These are phyloP conservation scores for Lutjanus campechanus DNA, from an alignment of 2,797 vertebrate genomes.

Conservation along the genomic window DNA sequence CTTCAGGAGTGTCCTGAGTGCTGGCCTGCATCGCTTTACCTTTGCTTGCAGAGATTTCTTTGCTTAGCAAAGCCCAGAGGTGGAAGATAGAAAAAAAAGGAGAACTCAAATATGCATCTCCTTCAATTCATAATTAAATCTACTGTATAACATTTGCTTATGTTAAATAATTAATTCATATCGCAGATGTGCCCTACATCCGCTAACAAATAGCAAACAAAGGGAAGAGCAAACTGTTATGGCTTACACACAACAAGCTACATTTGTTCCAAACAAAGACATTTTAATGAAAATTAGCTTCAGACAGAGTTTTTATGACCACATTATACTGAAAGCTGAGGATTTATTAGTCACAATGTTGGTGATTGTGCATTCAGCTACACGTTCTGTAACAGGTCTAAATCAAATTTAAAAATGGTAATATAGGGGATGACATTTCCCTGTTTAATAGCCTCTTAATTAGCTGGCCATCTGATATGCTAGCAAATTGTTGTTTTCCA, in stretches of 20 bases:
- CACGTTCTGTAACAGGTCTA: neutral
- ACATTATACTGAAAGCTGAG: neutral
- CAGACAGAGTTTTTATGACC: neutral
- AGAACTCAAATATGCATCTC: slow-evolving; percentile 33
- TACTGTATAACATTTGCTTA: slow-evolving; percentile 47
- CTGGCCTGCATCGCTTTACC: neutral
- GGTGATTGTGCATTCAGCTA: neutral
- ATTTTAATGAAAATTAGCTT: neutral
- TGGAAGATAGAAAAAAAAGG: neutral
- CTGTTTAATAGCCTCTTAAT: slow-evolving; percentile 7
- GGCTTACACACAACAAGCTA: neutral
- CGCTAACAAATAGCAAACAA: slow-evolving; percentile 16
- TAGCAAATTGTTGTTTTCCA: neutral
- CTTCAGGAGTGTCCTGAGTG: neutral
- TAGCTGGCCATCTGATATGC: neutral
- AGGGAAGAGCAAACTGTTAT: neutral
- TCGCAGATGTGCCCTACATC: slow-evolving; percentile 14
- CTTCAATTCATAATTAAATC: slow-evolving; percentile 48
- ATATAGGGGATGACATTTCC: neutral
- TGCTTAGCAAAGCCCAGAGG: slow-evolving; percentile 4
- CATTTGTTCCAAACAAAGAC: slow-evolving; percentile 16
- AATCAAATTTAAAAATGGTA: neutral
- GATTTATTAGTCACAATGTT: neutral
- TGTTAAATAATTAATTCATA: slow-evolving; percentile 49
- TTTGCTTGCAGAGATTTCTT: slow-evolving; percentile 19